Evolutionary conservation across 1,140 invertebrate species (phyloP), one percentile per base, ranked within the genome.

Genomic region (Tetragnatha versicolor): DNA sequence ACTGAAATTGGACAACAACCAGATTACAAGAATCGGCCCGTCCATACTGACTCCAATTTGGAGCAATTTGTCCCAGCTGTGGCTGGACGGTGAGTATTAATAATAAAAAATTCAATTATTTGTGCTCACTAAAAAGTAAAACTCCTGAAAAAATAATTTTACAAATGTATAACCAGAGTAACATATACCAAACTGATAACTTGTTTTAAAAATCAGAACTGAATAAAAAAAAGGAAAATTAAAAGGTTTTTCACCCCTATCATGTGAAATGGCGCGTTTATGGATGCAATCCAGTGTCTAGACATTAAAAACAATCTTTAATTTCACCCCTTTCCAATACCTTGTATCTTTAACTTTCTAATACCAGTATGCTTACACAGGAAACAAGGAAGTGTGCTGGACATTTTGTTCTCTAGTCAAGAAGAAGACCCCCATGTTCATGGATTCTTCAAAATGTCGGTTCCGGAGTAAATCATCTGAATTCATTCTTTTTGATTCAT

Each of bases 1-100:
- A 37, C 7, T 68, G 25, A 68, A 68, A 37, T 17, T 68, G n/a
- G 63, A 68, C 20, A 47, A 49, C 22, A 68, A 68, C 22, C 63
- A 31, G 12, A 31, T 68, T 22, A 49, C 6, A 22, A 20, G 1
- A 47, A 14, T 68, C 10, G 7, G n/a, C 17, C 3, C 20, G 3
- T 4, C 25, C 2, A 10, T 31, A 7, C 3, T 47, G 6, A 31
- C 5, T n/a, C 22, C 42, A 49, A 27, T 68, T 2, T 68, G 63
- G 63, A 49, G 49, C 17, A 27, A 27, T n/a, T 49, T 68, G 25
- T 47, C 63, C 3, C 63, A 68, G 10, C 49, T 68, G 10, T 68
- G 63, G 63, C 2, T 68, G 25, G 63, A 68, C 20, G 63, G 63
- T 68, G 49, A 68, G 63, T 2, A 63, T 42, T 51, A 42, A 7